phyloP scores from a whole-genome alignment of 1,140 invertebrate genomes.

The Sycobia sp. region DNA sequence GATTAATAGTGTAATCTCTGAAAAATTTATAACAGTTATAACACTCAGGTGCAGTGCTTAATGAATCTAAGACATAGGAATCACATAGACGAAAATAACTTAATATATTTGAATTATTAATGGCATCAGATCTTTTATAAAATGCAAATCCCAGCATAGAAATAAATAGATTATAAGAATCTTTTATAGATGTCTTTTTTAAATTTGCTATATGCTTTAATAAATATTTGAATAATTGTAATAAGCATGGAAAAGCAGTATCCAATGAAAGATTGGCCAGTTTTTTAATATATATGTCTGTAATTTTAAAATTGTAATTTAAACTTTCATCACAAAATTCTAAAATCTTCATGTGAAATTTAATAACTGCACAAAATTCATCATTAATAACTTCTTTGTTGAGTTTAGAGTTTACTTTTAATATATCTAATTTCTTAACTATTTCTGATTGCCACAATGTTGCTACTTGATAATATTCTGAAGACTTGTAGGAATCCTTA shows the following conservation, averaged over 20 bases:
- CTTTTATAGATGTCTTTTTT: slow-evolving; percentile 2
- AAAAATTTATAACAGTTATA: slow-evolving; percentile 40
- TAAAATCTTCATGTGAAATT: slow-evolving; percentile 23
- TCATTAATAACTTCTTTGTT: neutral
- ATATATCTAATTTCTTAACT: slow-evolving; percentile 21
- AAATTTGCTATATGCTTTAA: slow-evolving; percentile 14
- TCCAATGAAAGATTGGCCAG: neutral
- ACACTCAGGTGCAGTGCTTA: slow-evolving; percentile 32
- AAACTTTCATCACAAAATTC: slow-evolving; percentile 18
- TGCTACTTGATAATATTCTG: slow-evolving; percentile 22
- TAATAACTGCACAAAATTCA: neutral
- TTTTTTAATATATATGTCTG: slow-evolving; percentile 18
- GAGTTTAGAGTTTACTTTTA: neutral
- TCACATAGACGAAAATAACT: slow-evolving; percentile 14
- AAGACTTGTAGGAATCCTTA: slow-evolving; percentile 16
- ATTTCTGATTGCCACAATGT: slow-evolving; percentile 24
- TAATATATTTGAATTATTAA: slow-evolving; percentile 17
- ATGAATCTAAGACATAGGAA: slow-evolving; percentile 14
- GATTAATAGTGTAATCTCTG: slow-evolving; percentile 33
- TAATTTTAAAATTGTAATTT: slow-evolving; percentile 1
- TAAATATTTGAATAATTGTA: slow-evolving; percentile 4
- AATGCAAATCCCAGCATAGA: slow-evolving; percentile 10
- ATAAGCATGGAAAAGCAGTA: neutral
- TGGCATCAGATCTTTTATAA: slow-evolving; percentile 32
- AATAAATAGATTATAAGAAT: slow-evolving; percentile 20